Conservation (phyloP, 1,140 invertebrate genomes). For the Papilio aristodemus region DNA sequence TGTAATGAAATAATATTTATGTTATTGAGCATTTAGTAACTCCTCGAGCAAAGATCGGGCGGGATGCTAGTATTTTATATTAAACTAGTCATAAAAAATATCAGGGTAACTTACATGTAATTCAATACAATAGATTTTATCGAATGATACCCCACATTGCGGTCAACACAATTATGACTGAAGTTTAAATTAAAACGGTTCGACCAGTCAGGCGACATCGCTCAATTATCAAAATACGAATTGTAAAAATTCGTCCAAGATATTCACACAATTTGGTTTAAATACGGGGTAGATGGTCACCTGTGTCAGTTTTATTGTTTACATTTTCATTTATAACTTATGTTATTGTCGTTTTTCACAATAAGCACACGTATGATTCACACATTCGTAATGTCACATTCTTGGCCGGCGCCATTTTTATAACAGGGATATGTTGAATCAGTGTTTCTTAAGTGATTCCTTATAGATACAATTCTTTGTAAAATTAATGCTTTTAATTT, state of each 20-base stretch:
- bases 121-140: background rate
- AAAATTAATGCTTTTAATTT: background rate
- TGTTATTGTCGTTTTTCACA: background rate
- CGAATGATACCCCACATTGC: background rate
- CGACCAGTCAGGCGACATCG: background rate
- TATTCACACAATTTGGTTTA: no score
- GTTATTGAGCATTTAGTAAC: no score
- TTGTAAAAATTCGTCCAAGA: background rate
- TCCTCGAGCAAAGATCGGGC: no score
- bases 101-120: background rate
- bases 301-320: background rate
- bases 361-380: background rate
- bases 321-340: background rate
- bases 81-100: background rate
- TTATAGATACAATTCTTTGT: background rate
- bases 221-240: background rate
- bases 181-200: background rate
- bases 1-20: no score
- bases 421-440: background rate
- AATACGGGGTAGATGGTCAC: no score
- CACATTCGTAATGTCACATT: background rate
- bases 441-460: background rate
- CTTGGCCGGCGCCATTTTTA: background rate
- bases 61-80: no score
- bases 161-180: no score